These are phyloP conservation scores for Oxyscelio sp. DNA, from an alignment of 2,888 invertebrate species.

Conservation along the genomic window DNA sequence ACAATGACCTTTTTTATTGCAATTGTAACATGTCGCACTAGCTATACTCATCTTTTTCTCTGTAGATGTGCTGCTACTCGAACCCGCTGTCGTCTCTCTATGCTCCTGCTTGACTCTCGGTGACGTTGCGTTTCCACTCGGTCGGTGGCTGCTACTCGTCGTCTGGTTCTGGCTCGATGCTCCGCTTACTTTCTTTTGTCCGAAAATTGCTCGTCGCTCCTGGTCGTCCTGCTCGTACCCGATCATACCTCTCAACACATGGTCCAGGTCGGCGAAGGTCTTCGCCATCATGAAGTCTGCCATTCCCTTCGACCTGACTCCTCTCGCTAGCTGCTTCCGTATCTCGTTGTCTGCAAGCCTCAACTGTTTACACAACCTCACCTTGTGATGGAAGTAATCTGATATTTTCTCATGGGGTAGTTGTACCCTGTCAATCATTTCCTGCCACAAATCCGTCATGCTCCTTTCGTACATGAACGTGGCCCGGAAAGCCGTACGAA, in stretches of 20 bases:
- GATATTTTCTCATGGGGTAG: neutral
- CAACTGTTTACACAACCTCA: constrained; percentile 16
- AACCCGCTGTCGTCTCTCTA: neutral
- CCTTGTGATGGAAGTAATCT: constrained; percentile 39
- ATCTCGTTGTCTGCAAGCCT: constrained; percentile 19
- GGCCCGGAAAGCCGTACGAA: constrained; percentile 21
- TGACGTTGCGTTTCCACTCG: neutral
- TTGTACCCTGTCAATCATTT: constrained; percentile 26
- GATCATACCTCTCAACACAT: constrained; percentile 16
- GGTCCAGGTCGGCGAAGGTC: constrained; percentile 19
- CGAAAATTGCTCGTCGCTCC: constrained; percentile 21
- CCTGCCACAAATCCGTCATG: constrained; percentile 12
- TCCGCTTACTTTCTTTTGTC: neutral
- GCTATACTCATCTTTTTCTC: constrained; percentile 16
- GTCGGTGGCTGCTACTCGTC: neutral
- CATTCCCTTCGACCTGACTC: constrained; percentile 23
- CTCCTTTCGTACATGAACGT: constrained; percentile 37
- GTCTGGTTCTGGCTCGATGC: neutral
- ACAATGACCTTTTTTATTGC: neutral
- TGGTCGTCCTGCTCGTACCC: constrained; percentile 44
- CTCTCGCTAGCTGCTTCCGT: constrained; percentile 12
- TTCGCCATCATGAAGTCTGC: constrained; percentile 42
- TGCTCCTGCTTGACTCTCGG: neutral
- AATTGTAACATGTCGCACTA: neutral
- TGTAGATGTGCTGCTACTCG: neutral